Evolutionary conservation across 2,888 invertebrate species (phyloP).

Genomic region (Serripes groenlandicus): DNA sequence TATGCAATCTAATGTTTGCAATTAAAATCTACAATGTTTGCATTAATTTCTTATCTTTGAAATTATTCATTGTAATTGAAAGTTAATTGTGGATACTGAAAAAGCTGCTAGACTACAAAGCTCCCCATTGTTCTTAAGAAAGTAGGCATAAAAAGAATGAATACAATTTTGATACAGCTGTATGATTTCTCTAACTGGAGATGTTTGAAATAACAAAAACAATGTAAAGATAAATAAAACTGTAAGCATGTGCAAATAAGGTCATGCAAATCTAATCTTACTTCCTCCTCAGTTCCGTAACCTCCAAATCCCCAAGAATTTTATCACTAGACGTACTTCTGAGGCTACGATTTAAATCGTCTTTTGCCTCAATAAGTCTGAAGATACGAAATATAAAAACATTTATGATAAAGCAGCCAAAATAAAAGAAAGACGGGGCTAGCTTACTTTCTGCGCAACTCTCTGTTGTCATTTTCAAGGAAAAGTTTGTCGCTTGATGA

Average conservation of each 20-base stretch:
- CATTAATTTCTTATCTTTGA: no score
- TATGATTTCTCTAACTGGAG: no score
- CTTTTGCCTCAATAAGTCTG: conserved; percentile 83
- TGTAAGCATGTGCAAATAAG: conserved; percentile 52
- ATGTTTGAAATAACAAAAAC: neutral
- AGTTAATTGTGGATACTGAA: no score
- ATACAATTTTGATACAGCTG: no score
- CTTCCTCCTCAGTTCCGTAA: conserved; percentile 83
- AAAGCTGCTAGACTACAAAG: no score
- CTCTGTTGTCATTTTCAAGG: conserved; percentile 80
- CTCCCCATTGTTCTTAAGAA: no score
- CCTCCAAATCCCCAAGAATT: conserved; percentile 84
- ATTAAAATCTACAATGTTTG: no score
- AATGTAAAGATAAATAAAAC: conserved; percentile 12
- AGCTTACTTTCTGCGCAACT: conserved; percentile 82
- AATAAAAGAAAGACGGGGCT: conserved; percentile 14
- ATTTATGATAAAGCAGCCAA: conserved; percentile 4
- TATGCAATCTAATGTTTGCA: no score
- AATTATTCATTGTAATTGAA: no score
- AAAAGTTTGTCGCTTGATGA: conserved; percentile 81
- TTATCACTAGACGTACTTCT: conserved; percentile 83
- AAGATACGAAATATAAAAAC: conserved; percentile 47
- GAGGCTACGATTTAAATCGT: conserved; percentile 82
- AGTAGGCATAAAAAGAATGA: no score
- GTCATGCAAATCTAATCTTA: conserved; percentile 73